Evolutionary conservation across 2,113 vertebrate species (phyloP), one percentile per base, ranked within the genome.

Genomic region (Catharus bicknelli): DNA sequence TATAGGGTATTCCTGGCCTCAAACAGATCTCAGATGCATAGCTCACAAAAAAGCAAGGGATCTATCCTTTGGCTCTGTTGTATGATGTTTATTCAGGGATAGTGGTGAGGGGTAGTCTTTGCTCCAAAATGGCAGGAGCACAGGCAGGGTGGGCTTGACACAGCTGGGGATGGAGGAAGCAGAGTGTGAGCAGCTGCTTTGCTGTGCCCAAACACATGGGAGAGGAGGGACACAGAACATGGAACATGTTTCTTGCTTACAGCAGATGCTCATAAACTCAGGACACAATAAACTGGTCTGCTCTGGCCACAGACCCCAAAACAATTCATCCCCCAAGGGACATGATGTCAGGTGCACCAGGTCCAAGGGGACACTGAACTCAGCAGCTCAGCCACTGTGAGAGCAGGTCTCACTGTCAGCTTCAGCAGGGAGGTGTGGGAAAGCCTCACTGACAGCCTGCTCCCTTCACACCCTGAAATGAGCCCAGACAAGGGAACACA

Each of bases 361-460:
- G 38, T 57, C 45, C 58, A 14, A 58, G 32, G 68, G 32, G 53
- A 58, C 2, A 19, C 16, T 12, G 54, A 45, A 8, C 14, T 16
- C 0, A 0, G 17, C 38, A 3, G 3, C 58, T 80, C 1, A 0
- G 53, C 23, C 9, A 2, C 43, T 18, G 26, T 2, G 3, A 21
- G 70, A 83, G 48, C 43, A 23, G 50, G 4, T 57, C 55, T 51
- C 15, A 3, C 15, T 62, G 53, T 7, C 32, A 62, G 78, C 78
- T 14, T 21, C 10, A 25, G 27, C 18, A 2, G 54, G 45, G 63
- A 69, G 72, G 15, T 5, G 2, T 40, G 36, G 1, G 3, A 30
- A 21, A 23, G 40, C 51, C 48, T 72, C 1, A 0, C 29, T 69
- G 82, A 48, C 57, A 74, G 82, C 86, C 51, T 1, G 0, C 38